These are phyloP conservation scores for Eurypyga helias DNA, from an alignment of 2,113 vertebrate genomes.

Conservation along the genomic window DNA sequence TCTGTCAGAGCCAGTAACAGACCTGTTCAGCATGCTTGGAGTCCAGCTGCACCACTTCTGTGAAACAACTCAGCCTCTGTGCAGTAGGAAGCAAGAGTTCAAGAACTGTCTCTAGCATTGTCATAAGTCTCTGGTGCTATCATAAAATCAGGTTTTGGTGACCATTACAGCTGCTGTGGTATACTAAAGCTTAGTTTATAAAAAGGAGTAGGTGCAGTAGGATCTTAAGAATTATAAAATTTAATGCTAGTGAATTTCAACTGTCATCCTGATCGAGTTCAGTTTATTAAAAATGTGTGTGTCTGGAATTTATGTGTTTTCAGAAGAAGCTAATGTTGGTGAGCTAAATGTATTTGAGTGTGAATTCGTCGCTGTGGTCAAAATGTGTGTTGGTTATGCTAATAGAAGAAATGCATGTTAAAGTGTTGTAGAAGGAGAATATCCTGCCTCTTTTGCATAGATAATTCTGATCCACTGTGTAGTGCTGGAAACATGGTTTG, in stretches of 20 bases:
- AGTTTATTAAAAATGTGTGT: not conserved
- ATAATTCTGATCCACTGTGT: not conserved
- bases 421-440: not conserved
- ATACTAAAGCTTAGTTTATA: not conserved
- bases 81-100: not conserved
- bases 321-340: not conserved
- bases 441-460: not conserved
- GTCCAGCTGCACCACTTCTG: not conserved
- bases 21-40: not conserved
- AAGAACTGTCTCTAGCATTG: not conserved
- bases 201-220: not conserved
- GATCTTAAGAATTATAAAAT: not conserved
- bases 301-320: not conserved
- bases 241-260: not conserved
- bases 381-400: not conserved
- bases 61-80: not conserved
- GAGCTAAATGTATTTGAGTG: not conserved
- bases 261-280: not conserved
- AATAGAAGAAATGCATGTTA: not conserved
- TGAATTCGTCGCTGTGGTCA: not conserved
- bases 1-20: not conserved
- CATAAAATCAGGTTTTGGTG: not conserved
- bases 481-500: not conserved
- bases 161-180: not conserved
- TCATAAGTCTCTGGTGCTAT: not conserved